Percentiles rank a stretch among this genome's conserved stretches.
These are phyloP conservation scores for Drosophila sucinea DNA, from an alignment of 1,140 invertebrate species.

Conservation along the genomic window DNA sequence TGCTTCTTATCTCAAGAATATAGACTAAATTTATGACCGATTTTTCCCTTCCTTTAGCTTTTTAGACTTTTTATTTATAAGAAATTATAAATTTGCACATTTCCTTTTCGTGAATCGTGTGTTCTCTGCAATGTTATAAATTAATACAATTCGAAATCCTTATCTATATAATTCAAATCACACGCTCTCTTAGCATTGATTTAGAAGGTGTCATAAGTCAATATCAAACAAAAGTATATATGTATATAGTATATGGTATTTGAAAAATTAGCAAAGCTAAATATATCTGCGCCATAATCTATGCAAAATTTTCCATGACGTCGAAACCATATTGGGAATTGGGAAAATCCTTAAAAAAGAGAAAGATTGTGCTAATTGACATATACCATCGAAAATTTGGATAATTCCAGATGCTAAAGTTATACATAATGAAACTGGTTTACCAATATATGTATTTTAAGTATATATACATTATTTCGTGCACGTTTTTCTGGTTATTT, in stretches of 20 bases:
- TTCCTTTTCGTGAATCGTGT: neutral
- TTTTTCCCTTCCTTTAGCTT: neutral
- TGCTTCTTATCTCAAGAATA: neutral
- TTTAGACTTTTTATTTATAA: neutral
- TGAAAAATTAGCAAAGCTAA: slow-evolving; percentile 39
- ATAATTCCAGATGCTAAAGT: slow-evolving; percentile 6
- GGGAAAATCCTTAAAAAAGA: slow-evolving; percentile 3
- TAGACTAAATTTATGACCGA: neutral
- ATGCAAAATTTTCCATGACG: slow-evolving; percentile 62
- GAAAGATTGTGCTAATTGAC: slow-evolving; percentile 3
- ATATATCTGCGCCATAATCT: slow-evolving; percentile 18
- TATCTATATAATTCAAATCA: slow-evolving; percentile 36
- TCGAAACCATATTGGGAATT: neutral
- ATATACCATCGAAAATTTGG: neutral
- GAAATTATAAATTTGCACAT: slow-evolving; percentile 13
- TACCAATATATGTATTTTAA: neutral
- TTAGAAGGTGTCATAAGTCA: slow-evolving; percentile 38
- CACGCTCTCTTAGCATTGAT: slow-evolving; percentile 58
- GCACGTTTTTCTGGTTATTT: slow-evolving; percentile 69
- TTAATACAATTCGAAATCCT: slow-evolving; percentile 20
- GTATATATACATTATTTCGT: slow-evolving; percentile 25
- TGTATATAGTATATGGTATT: neutral
- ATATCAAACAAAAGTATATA: slow-evolving; percentile 1
- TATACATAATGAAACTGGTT: slow-evolving; percentile 39
- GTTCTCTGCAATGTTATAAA: neutral